A percentile compares a stretch with the other conserved stretches of the same genome.
phyloP scores from a whole-genome alignment of 2,888 invertebrate species.

The Drosophila rubida region DNA sequence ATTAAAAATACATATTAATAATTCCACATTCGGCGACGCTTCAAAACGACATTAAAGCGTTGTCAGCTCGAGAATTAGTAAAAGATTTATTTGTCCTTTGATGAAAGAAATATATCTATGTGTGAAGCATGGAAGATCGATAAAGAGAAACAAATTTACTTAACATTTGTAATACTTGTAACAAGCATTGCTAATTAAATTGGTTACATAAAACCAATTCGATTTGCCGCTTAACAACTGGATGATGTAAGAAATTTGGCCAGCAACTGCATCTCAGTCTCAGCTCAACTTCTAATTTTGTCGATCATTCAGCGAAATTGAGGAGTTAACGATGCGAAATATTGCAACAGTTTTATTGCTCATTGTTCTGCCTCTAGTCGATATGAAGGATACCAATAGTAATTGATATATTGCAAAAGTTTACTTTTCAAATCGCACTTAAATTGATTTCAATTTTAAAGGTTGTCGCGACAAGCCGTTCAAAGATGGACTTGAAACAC shows the following conservation, averaged over 20 bases:
- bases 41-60: neutral
- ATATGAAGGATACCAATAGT: neutral
- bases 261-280: too few species aligned
- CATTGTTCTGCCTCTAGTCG: too few species aligned
- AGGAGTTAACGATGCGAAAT: too few species aligned
- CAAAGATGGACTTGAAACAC: neutral
- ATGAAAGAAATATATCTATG: too few species aligned
- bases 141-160: neutral
- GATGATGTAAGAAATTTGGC: too few species aligned
- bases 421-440: neutral
- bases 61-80: neutral
- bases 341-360: too few species aligned
- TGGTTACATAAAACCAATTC: neutral
- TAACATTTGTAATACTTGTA: neutral
- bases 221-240: too few species aligned
- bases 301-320: too few species aligned
- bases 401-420: neutral
- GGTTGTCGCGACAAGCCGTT: neutral
- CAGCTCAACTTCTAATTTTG: too few species aligned
- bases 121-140: neutral
- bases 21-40: neutral
- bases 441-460: too few species aligned
- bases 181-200: neutral
- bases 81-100: too few species aligned
- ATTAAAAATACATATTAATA: constrained; percentile 8